Evolutionary conservation across 2,888 invertebrate genomes (phyloP).

Genomic region (Empis stercorea): DNA sequence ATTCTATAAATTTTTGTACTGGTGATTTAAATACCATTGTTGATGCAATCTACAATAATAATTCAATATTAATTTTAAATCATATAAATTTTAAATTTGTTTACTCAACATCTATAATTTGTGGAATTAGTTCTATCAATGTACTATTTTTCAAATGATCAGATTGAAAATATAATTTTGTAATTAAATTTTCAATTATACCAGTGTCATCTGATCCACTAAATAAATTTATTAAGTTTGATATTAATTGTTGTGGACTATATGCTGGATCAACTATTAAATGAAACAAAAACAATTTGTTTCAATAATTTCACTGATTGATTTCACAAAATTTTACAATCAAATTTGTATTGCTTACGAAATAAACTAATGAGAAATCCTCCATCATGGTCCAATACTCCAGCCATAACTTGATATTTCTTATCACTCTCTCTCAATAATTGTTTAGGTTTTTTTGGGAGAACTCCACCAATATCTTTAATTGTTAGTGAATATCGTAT

Average conservation of each 20-base stretch:
- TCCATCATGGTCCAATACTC: slow-evolving; percentile 39
- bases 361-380: slow-evolving; percentile 11
- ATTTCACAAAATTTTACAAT: too few relatives aligned
- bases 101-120: slow-evolving; percentile 37
- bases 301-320: slow-evolving; percentile 7
- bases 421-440: slow-evolving; percentile 14
- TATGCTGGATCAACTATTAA: slow-evolving; percentile 13
- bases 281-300: neutral
- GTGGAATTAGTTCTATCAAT: slow-evolving; percentile 35
- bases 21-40: slow-evolving; percentile 34
- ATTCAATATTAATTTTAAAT: slow-evolving; percentile 18
- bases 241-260: slow-evolving; percentile 4
- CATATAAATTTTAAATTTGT: neutral
- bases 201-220: slow-evolving; percentile 12
- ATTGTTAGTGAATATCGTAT: slow-evolving; percentile 22
- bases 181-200: slow-evolving; percentile 26
- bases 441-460: slow-evolving; percentile 17
- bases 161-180: slow-evolving; percentile 32
- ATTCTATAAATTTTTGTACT: slow-evolving; percentile 29
- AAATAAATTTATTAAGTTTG: too few relatives aligned
- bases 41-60: neutral
- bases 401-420: slow-evolving; percentile 32
- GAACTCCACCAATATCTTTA: slow-evolving; percentile 18
- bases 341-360: too few relatives aligned
- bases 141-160: slow-evolving; percentile 28